Conservation (phyloP, 2,797 vertebrate species). For the Siniperca obscura region DNA sequence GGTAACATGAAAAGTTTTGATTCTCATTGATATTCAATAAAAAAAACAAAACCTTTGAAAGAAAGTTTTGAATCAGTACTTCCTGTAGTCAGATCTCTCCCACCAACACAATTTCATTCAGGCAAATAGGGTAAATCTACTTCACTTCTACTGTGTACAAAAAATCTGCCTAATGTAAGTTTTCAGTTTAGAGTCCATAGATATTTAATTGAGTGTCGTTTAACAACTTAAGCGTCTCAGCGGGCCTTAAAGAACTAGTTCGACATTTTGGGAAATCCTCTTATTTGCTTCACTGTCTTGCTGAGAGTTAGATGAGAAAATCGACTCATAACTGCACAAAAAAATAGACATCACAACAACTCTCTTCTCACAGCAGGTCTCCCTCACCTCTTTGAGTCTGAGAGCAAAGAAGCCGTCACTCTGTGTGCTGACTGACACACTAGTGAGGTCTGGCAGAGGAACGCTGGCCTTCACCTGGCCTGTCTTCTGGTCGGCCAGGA, state of each 20-base stretch:
- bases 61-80: neutral
- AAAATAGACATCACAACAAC: neutral
- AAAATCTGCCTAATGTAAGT: neutral
- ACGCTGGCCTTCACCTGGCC: conserved; percentile 97
- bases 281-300: neutral
- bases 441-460: conserved; percentile 92
- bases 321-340: neutral
- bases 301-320: neutral
- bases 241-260: neutral
- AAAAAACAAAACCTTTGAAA: neutral
- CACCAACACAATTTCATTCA: neutral
- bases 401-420: conserved; percentile 96
- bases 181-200: neutral
- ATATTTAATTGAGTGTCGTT: neutral
- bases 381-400: conserved; percentile 93
- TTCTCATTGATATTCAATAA: neutral
- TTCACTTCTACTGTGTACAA: neutral
- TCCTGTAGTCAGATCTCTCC: neutral
- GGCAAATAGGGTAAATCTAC: neutral
- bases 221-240: neutral
- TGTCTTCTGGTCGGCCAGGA: conserved; percentile 97
- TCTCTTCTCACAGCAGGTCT: neutral
- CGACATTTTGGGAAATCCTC: neutral
- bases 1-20: conserved; percentile 11
- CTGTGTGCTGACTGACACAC: conserved; percentile 96